Evolutionary conservation across 2,113 vertebrate species (phyloP).

Genomic region (Hippocampus mohnikei): DNA sequence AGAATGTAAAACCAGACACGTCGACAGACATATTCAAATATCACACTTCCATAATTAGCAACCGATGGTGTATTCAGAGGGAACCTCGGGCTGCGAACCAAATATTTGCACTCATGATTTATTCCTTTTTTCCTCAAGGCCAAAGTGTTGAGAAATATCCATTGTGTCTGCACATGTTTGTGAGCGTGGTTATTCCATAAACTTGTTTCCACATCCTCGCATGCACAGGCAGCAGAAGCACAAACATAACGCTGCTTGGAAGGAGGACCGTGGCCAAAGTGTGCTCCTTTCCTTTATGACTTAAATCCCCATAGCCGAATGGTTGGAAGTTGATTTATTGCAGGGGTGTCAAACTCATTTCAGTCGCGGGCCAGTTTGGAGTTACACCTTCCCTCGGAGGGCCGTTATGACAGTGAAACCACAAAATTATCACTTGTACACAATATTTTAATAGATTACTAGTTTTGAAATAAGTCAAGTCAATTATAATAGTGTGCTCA

Average conservation of each 20-base stretch:
- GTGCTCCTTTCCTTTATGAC: too few relatives aligned
- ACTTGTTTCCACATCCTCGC: conserved; percentile 24
- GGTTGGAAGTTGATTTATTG: too few relatives aligned
- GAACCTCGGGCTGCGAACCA: conserved; percentile 35
- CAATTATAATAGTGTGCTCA: too few relatives aligned
- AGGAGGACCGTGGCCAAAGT: not conserved
- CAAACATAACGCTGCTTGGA: not conserved
- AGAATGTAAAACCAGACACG: conserved; percentile 18
- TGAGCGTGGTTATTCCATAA: conserved; percentile 38
- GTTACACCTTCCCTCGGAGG: too few relatives aligned
- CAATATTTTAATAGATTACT: too few relatives aligned
- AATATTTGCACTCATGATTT: conserved; percentile 56
- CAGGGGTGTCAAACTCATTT: too few relatives aligned
- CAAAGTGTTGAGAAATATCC: conserved; percentile 47
- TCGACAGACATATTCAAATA: not conserved
- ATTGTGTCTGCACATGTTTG: conserved; percentile 47
- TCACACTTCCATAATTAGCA: conserved; percentile 10
- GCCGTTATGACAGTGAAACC: too few relatives aligned
- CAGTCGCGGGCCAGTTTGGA: too few relatives aligned
- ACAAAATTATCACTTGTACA: too few relatives aligned
- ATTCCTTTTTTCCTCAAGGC: conserved; percentile 45
- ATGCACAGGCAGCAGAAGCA: conserved; percentile 32
- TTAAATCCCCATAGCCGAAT: too few relatives aligned
- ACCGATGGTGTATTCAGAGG: conserved; percentile 43
- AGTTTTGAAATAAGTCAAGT: too few relatives aligned